Evolutionary conservation across 35 echinoderm and acorn worm genomes (phyloP).

Genomic region (Diadema setosum): DNA sequence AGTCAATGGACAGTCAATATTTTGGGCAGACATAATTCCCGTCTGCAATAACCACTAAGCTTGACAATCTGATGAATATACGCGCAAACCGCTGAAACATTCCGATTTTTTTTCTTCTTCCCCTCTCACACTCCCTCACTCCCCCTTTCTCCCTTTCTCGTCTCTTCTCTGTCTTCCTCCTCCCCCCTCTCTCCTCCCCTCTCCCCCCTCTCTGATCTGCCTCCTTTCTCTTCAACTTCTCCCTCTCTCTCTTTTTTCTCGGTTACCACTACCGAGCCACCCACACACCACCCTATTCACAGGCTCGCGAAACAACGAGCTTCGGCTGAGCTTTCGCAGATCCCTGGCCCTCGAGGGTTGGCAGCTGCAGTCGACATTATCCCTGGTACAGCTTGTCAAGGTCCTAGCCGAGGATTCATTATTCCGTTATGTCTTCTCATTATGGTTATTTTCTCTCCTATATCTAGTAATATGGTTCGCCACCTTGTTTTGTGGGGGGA

Average conservation of each 20-base stretch:
- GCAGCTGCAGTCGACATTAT: background rate
- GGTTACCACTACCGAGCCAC: background rate
- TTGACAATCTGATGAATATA: constrained; percentile 14
- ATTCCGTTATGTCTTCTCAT: background rate
- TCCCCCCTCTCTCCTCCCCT: too few relatives aligned
- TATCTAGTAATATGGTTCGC: too few relatives aligned
- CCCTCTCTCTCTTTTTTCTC: background rate
- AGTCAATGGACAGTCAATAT: background rate
- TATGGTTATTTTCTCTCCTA: background rate
- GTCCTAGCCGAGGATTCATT: background rate
- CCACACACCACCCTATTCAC: background rate
- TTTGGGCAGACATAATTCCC: background rate
- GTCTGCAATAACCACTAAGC: background rate
- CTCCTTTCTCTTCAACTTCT: too few relatives aligned
- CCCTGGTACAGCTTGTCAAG: background rate
- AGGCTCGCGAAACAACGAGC: background rate
- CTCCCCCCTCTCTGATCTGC: too few relatives aligned
- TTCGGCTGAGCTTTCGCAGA: background rate
- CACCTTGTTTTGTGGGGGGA: background rate
- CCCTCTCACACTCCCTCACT: background rate
- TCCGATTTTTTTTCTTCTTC: background rate
- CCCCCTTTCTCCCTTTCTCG: too few relatives aligned
- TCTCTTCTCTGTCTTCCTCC: too few relatives aligned
- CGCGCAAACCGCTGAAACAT: background rate
- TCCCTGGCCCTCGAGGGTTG: background rate